phyloP scores from a whole-genome alignment of 2,797 vertebrate species.

The Helarctos malayanus region DNA sequence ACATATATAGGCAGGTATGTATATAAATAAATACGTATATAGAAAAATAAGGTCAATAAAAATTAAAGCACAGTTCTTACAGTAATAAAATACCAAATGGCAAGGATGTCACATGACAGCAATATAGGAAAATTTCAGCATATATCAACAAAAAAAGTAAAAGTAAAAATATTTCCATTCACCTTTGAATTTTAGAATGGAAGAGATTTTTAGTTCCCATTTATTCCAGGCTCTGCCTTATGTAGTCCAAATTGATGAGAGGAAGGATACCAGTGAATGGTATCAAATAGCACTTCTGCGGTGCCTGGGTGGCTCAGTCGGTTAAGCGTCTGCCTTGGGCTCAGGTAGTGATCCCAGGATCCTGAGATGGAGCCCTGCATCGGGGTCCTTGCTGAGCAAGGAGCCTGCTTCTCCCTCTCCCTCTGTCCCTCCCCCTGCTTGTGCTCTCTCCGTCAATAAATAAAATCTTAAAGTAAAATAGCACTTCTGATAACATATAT shows the following conservation, averaged over 20 bases:
- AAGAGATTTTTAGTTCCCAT: neutral
- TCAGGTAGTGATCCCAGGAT: neutral
- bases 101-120: neutral
- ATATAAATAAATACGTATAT: neutral
- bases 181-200: conserved; percentile 28
- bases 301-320: neutral
- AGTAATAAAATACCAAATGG: conserved; percentile 27
- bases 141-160: neutral
- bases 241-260: conserved; percentile 17
- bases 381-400: neutral
- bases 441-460: too few species aligned
- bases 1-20: neutral
- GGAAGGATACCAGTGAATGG: neutral
- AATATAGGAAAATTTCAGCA: neutral
- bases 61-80: neutral
- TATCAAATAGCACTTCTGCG: neutral
- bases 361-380: neutral
- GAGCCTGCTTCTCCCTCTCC: too few species aligned
- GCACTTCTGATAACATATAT: conserved; percentile 7
- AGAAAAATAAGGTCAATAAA: conserved; percentile 27
- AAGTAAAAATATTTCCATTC: conserved; percentile 10
- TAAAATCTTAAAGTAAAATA: neutral
- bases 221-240: neutral
- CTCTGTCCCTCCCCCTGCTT: too few species aligned
- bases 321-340: neutral